Conservation (phyloP, 2,113 vertebrate species). For the Pseudolaguvia tuberculata region DNA sequence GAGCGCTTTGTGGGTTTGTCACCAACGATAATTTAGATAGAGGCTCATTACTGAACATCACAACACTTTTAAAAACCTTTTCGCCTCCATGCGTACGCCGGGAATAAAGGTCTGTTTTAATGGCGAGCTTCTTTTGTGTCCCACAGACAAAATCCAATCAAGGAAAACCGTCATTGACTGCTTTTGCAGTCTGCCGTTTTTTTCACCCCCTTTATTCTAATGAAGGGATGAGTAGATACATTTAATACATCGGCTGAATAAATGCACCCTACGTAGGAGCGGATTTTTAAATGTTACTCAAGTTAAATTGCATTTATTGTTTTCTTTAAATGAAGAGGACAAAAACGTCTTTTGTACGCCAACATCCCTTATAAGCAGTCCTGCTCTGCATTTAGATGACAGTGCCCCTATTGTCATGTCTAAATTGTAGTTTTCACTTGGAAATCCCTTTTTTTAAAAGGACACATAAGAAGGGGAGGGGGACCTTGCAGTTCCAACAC, state of each 20-base stretch:
- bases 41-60: constrained; percentile 99
- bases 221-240: constrained; percentile 91
- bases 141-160: constrained; percentile 97
- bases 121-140: constrained; percentile 97
- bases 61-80: constrained; percentile 97
- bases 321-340: constrained; percentile 79
- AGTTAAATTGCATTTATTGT: constrained; percentile 81
- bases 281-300: constrained; percentile 75
- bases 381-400: constrained; percentile 28
- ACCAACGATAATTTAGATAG: constrained; percentile 99
- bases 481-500: not conserved
- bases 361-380: constrained; percentile 60
- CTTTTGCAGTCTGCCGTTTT: constrained; percentile 81
- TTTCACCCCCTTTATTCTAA: constrained; percentile 65
- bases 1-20: constrained; percentile 99
- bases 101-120: constrained; percentile 98
- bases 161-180: constrained; percentile 88
- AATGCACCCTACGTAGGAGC: constrained; percentile 78
- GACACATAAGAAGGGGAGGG: not conserved
- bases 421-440: constrained; percentile 31
- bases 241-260: constrained; percentile 82
- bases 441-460: not conserved
- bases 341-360: constrained; percentile 56
- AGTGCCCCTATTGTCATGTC: constrained; percentile 43
- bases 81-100: constrained; percentile 73